These are phyloP conservation scores for Ephestia elutella DNA, from an alignment of 1,140 invertebrate species.

Conservation along the genomic window DNA sequence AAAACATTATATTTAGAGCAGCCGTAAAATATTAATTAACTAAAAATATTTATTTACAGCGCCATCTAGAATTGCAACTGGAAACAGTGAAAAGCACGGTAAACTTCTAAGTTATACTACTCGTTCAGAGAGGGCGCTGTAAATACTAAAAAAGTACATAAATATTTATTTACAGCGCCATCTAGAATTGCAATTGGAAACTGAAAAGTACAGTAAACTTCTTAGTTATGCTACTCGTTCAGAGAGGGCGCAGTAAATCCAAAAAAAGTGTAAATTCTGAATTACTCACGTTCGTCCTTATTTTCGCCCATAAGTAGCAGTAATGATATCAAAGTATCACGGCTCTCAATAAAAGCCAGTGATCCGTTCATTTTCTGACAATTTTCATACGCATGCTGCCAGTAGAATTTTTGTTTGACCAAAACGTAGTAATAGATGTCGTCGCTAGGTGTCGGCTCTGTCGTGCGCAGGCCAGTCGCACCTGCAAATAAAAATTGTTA, in stretches of 20 bases:
- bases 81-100: not conserved
- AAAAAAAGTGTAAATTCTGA: too few relatives aligned
- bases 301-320: constrained; percentile 60
- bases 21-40: too few relatives aligned
- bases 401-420: constrained; percentile 42
- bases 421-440: constrained; percentile 58
- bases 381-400: constrained; percentile 62
- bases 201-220: not conserved
- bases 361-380: constrained; percentile 55
- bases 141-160: not conserved
- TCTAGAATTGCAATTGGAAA: not conserved
- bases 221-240: not conserved
- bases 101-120: not conserved
- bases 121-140: constrained; percentile 20
- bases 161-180: not conserved
- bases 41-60: too few relatives aligned
- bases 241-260: constrained; percentile 18
- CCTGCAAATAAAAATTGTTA: constrained; percentile 20
- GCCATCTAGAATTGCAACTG: not conserved
- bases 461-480: constrained; percentile 13
- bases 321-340: constrained; percentile 48
- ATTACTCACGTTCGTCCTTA: constrained; percentile 58
- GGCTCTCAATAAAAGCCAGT: constrained; percentile 44
- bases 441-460: constrained; percentile 43
- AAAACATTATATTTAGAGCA: too few relatives aligned